Conservation (phyloP, 2,888 invertebrate species). For the Scrobipalpa costella region DNA sequence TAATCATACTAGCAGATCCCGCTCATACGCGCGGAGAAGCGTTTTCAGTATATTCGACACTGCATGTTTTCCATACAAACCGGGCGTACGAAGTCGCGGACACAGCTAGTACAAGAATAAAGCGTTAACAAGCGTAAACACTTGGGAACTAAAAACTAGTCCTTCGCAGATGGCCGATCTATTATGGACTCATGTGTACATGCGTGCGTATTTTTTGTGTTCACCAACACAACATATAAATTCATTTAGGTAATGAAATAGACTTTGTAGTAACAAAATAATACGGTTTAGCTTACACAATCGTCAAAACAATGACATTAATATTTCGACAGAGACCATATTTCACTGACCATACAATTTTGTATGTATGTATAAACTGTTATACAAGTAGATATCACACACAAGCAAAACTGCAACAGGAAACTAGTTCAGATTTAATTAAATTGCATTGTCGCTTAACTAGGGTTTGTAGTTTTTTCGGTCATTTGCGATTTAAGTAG, state of each 20-base stretch:
- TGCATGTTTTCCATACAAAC: too few relatives aligned
- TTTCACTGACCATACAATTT: conserved; percentile 24
- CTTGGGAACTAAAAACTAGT: too few relatives aligned
- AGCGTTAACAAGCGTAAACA: too few relatives aligned
- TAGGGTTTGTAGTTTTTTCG: background rate
- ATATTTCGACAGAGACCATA: conserved; percentile 13
- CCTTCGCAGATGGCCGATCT: too few relatives aligned
- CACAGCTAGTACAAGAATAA: too few relatives aligned
- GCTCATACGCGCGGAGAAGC: too few relatives aligned
- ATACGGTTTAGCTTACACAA: conserved; percentile 8
- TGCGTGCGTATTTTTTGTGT: too few relatives aligned
- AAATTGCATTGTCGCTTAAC: conserved; percentile 8
- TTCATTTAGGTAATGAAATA: background rate
- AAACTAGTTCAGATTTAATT: conserved; percentile 9
- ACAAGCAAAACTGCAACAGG: conserved; percentile 10
- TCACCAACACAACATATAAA: background rate
- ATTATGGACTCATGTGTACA: too few relatives aligned
- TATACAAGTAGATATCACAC: conserved; percentile 7
- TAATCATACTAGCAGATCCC: background rate
- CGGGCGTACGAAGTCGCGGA: too few relatives aligned
- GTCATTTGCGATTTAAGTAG: background rate
- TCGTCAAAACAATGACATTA: conserved; percentile 17
- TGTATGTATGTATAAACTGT: background rate
- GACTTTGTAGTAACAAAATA: background rate
- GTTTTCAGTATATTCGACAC: too few relatives aligned